A percentile compares a stretch with the other conserved stretches of the same genome.
Evolutionary conservation across 2,797 vertebrate genomes (phyloP).

Genomic region (Eupleurogrammus muticus): DNA sequence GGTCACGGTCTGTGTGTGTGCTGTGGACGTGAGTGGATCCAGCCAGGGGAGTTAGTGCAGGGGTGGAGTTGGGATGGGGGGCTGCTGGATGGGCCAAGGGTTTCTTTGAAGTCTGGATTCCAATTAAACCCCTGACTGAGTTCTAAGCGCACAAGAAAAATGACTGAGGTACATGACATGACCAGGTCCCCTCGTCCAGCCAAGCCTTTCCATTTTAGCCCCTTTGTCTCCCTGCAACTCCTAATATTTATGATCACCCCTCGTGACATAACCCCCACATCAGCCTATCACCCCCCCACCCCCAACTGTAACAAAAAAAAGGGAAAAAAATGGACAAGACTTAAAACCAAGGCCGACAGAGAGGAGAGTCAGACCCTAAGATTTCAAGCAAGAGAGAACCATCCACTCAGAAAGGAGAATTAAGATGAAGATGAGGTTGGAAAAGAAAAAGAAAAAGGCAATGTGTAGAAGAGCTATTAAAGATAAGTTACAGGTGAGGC

Average conservation of each 20-base stretch:
- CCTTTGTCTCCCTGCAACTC: conserved; percentile 90
- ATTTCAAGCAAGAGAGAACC: conserved; percentile 70
- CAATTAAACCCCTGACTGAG: conserved; percentile 99
- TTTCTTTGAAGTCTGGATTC: conserved; percentile 99
- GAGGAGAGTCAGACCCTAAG: conserved; percentile 59
- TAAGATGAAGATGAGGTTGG: conserved; percentile 29
- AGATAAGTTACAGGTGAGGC: conserved; percentile 35
- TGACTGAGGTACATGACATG: conserved; percentile 95
- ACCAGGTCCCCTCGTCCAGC: conserved; percentile 92
- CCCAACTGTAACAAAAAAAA: conserved; percentile 29
- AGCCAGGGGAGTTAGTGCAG: conserved; percentile 79
- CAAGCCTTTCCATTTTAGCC: conserved; percentile 91
- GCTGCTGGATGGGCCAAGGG: conserved; percentile 86
- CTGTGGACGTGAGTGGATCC: conserved; percentile 76
- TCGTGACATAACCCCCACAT: conserved; percentile 86
- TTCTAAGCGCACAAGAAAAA: conserved; percentile 97
- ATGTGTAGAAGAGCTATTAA: conserved; percentile 10
- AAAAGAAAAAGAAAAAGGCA: conserved; percentile 45
- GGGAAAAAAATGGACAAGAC: conserved; percentile 61
- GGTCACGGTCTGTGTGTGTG: conserved; percentile 75
- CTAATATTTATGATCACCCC: conserved; percentile 90
- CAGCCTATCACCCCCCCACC: conserved; percentile 30
- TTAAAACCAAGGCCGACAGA: conserved; percentile 70
- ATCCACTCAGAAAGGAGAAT: conserved; percentile 29
- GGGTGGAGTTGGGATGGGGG: conserved; percentile 78